Percentiles rank a stretch among this genome's conserved stretches.
phyloP scores from a whole-genome alignment of 2,113 vertebrate genomes.

The Coptodon rendalli region DNA sequence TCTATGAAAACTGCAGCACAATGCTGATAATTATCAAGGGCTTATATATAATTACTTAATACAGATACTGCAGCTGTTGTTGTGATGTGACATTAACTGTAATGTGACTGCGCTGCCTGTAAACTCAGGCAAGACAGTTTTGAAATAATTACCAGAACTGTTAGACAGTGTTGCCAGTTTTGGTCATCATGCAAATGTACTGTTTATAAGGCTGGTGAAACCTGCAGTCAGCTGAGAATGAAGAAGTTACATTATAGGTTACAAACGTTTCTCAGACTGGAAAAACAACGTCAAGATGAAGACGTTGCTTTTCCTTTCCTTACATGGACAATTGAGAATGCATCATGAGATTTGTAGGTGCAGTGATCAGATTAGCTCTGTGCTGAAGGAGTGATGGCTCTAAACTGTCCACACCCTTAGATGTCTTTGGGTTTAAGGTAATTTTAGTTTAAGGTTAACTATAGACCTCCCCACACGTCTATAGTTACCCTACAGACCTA shows the following conservation, averaged over 20 bases:
- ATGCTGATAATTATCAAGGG: background rate
- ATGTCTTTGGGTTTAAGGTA: background rate
- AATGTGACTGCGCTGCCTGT: background rate
- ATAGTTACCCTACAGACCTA: background rate
- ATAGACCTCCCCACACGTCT: background rate
- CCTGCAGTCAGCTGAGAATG: background rate
- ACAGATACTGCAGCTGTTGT: background rate
- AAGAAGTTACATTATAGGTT: background rate
- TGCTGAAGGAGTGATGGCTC: background rate
- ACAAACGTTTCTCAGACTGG: accelerated
- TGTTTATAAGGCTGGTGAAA: background rate
- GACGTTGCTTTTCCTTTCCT: background rate
- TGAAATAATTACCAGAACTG: background rate
- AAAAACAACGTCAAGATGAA: background rate
- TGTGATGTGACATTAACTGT: background rate
- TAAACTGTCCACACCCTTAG: background rate
- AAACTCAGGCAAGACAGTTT: background rate
- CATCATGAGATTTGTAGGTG: background rate
- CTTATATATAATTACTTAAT: background rate
- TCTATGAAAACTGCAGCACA: background rate
- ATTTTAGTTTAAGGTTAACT: background rate
- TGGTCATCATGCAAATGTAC: background rate
- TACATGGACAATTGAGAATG: accelerated
- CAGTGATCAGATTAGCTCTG: background rate
- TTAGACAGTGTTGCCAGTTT: background rate